A percentile compares a stretch with the other conserved stretches of the same genome.
Evolutionary conservation across 1,140 invertebrate species (phyloP).

Genomic region (Bombus turneri): DNA sequence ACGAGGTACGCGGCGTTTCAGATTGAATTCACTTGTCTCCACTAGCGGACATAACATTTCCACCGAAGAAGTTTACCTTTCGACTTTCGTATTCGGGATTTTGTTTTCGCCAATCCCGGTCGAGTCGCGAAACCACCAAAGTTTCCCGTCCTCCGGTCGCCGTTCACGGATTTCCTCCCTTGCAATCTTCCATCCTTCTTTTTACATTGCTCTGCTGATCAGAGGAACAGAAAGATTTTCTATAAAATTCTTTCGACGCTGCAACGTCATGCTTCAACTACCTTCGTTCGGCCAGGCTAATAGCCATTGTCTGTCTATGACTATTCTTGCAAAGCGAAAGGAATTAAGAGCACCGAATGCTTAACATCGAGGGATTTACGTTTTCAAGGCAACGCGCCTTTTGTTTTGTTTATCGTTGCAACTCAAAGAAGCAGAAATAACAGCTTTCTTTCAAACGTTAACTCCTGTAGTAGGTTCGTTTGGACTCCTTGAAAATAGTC

Average conservation of each 20-base stretch:
- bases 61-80: constrained; percentile 55
- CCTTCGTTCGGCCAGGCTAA: too few species aligned
- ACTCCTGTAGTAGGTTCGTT: too few species aligned
- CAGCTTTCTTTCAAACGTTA: too few species aligned
- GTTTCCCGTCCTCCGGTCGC: constrained; percentile 61
- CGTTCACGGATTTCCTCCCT: constrained; percentile 54
- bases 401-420: too few species aligned
- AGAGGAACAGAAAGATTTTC: constrained; percentile 64
- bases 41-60: constrained; percentile 54
- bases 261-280: neutral
- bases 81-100: constrained; percentile 58
- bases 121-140: constrained; percentile 55
- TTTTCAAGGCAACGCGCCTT: too few species aligned
- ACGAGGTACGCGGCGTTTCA: constrained; percentile 34
- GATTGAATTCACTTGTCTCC: constrained; percentile 54
- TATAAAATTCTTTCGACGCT: constrained; percentile 4
- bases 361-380: too few species aligned
- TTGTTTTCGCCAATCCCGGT: constrained; percentile 59
- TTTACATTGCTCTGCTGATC: neutral
- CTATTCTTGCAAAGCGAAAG: neutral
- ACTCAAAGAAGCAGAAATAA: too few species aligned
- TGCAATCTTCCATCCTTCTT: constrained; percentile 25
- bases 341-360: too few species aligned
- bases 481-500: too few species aligned
- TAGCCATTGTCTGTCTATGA: neutral